Conservation (phyloP, 2,888 invertebrate species). For the Leucophora obtusa region DNA sequence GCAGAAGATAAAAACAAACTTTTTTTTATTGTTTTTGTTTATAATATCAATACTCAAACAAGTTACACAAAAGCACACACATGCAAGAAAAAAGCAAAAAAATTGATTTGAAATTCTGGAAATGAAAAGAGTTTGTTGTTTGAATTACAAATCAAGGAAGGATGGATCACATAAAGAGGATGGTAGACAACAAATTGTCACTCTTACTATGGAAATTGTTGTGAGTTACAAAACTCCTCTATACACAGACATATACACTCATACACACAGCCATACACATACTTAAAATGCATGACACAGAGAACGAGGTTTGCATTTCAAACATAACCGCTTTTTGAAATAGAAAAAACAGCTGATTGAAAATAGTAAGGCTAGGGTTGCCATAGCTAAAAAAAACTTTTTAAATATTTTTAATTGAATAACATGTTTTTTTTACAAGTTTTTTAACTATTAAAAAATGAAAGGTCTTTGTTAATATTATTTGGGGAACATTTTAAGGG, state of each 20-base stretch:
- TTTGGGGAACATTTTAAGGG: not conserved
- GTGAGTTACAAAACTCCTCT: conserved; percentile 35
- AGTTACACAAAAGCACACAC: conserved; percentile 38
- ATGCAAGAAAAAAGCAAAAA: conserved; percentile 4
- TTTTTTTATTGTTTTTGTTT: conserved; percentile 39
- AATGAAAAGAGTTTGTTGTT: conserved; percentile 62
- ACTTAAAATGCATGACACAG: conserved; percentile 30
- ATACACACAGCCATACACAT: conserved; percentile 7
- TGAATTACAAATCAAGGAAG: conserved; percentile 63
- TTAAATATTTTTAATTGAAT: conserved; percentile 8
- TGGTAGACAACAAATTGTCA: conserved; percentile 54
- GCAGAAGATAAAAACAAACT: conserved; percentile 41
- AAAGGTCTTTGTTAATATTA: not conserved
- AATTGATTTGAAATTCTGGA: conserved; percentile 62
- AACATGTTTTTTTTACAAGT: not conserved
- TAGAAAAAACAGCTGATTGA: conserved; percentile 62
- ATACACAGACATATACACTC: conserved; percentile 13
- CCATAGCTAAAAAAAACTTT: conserved; percentile 8
- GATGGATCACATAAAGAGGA: conserved; percentile 31
- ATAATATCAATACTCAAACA: conserved; percentile 59
- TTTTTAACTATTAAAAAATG: not conserved
- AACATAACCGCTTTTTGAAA: conserved; percentile 68
- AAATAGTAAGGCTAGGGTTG: conserved; percentile 36
- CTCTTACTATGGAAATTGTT: conserved; percentile 56
- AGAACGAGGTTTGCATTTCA: conserved; percentile 76